Conservation (phyloP, 2,113 vertebrate species). For the Triplophysa rosa region DNA sequence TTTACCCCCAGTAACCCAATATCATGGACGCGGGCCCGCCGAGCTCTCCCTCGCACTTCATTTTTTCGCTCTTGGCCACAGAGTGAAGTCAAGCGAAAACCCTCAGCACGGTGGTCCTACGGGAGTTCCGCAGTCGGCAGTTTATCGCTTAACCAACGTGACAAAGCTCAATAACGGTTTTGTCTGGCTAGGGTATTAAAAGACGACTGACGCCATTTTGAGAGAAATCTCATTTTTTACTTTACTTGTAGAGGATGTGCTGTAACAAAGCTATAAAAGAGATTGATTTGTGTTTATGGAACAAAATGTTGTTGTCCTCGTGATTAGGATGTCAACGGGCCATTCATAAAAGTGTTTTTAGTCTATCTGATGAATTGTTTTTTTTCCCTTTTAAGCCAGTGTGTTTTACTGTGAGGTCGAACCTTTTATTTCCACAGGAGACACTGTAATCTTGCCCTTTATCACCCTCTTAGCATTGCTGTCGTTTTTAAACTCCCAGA, state of each 20-base stretch:
- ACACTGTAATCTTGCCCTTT: conserved; percentile 38
- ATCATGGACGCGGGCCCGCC: conserved; percentile 57
- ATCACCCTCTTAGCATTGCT: conserved; percentile 38
- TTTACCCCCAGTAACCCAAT: conserved; percentile 64
- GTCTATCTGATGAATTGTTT: conserved; percentile 30
- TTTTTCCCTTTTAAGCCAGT: conserved; percentile 25
- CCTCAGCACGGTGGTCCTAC: conserved; percentile 39
- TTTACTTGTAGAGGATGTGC: conserved; percentile 28
- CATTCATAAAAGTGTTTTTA: neutral
- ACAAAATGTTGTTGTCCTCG: conserved; percentile 33
- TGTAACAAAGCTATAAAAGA: conserved; percentile 33
- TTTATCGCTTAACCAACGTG: conserved; percentile 45
- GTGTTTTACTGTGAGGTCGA: conserved; percentile 9
- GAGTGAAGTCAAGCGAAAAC: conserved; percentile 51
- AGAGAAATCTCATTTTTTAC: conserved; percentile 14
- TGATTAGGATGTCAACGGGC: conserved; percentile 42
- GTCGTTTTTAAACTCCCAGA: conserved; percentile 13
- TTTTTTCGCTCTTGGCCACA: conserved; percentile 58
- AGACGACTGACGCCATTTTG: conserved; percentile 38
- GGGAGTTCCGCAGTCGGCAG: conserved; percentile 45
- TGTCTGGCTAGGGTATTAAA: conserved; percentile 10
- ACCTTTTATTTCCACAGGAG: conserved; percentile 39
- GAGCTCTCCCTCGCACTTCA: conserved; percentile 58
- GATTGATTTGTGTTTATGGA: conserved; percentile 47
- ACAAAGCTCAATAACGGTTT: conserved; percentile 45